Evolutionary conservation across 1,140 invertebrate genomes (phyloP).

Genomic region (Drosophila seguyi): DNA sequence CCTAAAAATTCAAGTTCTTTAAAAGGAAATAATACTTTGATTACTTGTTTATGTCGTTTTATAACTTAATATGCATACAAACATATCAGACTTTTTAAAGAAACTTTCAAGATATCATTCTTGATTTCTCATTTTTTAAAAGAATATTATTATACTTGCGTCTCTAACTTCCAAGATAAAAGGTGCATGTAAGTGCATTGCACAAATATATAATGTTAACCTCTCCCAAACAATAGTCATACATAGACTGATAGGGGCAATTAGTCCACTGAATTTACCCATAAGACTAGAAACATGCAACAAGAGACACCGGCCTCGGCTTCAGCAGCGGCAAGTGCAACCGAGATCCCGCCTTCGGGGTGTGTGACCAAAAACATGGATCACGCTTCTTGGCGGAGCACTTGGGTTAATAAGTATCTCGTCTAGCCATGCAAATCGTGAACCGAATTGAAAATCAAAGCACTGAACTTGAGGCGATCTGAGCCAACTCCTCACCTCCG

Average conservation of each 20-base stretch:
- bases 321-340: slow-evolving; percentile 37
- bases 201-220: background rate
- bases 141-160: background rate
- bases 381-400: slow-evolving; percentile 61
- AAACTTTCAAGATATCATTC: no score
- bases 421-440: slow-evolving; percentile 65
- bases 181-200: no score
- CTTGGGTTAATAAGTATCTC: slow-evolving; percentile 62
- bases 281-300: slow-evolving; percentile 37
- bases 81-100: no score
- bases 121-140: background rate
- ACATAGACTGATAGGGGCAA: slow-evolving; percentile 21
- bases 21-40: no score
- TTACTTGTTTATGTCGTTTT: no score
- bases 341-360: slow-evolving; percentile 42
- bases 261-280: slow-evolving; percentile 33
- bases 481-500: slow-evolving; percentile 15
- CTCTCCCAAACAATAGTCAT: slow-evolving; percentile 12
- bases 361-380: slow-evolving; percentile 61
- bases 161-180: no score
- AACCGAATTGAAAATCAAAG: slow-evolving; percentile 55
- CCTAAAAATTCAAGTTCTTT: no score
- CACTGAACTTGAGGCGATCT: slow-evolving; percentile 56
- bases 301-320: slow-evolving; percentile 10
- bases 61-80: no score